phyloP scores from a whole-genome alignment of 2,797 vertebrate species.

The Pseudochromis fuscus region DNA sequence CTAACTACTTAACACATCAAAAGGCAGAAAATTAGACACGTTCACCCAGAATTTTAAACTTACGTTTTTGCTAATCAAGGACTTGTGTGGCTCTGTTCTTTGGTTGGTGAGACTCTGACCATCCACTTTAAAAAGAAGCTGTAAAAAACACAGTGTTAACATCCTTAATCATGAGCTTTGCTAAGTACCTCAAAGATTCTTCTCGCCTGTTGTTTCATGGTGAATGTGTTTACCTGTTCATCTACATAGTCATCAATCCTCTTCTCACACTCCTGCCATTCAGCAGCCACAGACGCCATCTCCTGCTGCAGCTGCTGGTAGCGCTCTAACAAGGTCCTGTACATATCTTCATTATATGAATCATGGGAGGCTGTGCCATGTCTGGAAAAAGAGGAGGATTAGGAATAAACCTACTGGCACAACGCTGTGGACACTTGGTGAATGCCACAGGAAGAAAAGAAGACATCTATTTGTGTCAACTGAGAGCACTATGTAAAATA shows the following conservation, averaged over 20 bases:
- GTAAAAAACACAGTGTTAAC: constrained; percentile 24
- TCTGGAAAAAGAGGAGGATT: constrained; percentile 73
- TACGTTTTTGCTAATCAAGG: constrained; percentile 88
- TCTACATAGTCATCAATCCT: constrained; percentile 98
- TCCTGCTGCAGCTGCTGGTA: constrained; percentile 94
- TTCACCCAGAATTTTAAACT: constrained; percentile 16
- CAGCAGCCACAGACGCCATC: constrained; percentile 90
- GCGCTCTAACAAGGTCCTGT: constrained; percentile 91
- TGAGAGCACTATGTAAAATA: neutral
- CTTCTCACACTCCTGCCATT: constrained; percentile 98
- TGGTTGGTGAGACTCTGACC: constrained; percentile 85
- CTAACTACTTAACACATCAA: neutral
- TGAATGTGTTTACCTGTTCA: constrained; percentile 89
- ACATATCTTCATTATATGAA: constrained; percentile 94
- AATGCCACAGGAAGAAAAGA: neutral
- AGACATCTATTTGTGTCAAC: neutral
- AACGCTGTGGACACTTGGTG: neutral
- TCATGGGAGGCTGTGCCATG: constrained; percentile 92
- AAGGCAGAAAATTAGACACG: neutral
- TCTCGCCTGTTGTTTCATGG: neutral
- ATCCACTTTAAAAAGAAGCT: constrained; percentile 88
- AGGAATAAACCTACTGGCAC: neutral
- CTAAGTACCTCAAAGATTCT: neutral
- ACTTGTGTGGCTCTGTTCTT: constrained; percentile 86
- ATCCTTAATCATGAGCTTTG: neutral